phyloP scores from a whole-genome alignment of 2,113 vertebrate species.

The Nibea coibor region DNA sequence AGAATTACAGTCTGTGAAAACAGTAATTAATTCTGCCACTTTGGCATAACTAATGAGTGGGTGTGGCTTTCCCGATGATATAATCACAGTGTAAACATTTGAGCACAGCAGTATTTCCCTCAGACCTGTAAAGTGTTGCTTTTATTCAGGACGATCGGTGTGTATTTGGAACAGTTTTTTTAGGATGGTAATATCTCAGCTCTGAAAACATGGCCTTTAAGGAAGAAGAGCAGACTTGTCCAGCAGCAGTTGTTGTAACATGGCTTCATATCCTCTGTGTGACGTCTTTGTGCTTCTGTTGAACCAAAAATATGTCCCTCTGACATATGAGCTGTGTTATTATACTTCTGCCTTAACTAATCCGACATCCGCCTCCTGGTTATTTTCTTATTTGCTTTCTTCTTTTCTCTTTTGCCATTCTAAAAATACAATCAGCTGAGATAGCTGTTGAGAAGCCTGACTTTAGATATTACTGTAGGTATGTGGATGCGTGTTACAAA shows the following conservation, averaged over 20 bases:
- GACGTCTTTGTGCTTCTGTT: constrained; percentile 14
- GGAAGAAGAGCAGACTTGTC: background rate
- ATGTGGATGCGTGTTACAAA: constrained; percentile 46
- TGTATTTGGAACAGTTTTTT: background rate
- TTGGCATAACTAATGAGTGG: background rate
- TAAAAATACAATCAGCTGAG: constrained; percentile 59
- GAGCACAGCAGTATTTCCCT: background rate
- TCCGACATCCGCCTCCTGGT: constrained; percentile 33
- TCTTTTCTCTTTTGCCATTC: constrained; percentile 8
- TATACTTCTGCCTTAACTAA: constrained; percentile 26
- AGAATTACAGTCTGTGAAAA: background rate
- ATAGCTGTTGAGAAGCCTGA: constrained; percentile 32
- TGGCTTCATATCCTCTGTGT: constrained; percentile 14
- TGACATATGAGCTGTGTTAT: constrained; percentile 36
- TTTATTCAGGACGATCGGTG: background rate
- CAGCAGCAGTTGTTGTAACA: background rate
- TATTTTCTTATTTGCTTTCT: constrained; percentile 28
- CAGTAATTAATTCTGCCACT: background rate
- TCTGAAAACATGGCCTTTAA: constrained; percentile 7
- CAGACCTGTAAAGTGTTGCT: background rate
- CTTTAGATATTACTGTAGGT: constrained; percentile 53
- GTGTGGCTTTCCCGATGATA: background rate
- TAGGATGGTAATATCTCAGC: background rate
- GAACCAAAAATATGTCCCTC: constrained; percentile 24
- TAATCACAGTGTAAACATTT: background rate